Base-by-base conservation (phyloP, 2,113 vertebrate species). In the Mugil cephalus region DNA sequence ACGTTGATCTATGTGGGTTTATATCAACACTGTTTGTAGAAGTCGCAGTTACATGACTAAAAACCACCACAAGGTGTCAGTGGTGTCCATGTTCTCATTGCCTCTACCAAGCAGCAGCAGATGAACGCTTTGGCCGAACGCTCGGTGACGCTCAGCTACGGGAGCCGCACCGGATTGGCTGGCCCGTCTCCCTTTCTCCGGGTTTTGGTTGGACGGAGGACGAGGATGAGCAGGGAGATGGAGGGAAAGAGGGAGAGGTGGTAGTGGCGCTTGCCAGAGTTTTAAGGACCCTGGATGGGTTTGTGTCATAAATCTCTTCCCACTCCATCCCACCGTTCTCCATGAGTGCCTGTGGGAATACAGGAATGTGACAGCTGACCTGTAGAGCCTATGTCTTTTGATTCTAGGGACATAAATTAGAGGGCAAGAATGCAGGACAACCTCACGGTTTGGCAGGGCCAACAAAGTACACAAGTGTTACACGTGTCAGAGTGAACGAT, bases 301-400 rank as follows among this genome's bases (percentile, higher is more conserved):
- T 90, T 86, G 84, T 63, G 85, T 62, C 86, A 89, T 95, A 95
- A 95, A 95, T 95, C 93, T 93, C 86, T 80, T 83, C 72, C 87
- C 81, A 86, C 91, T 91, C 89, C 88, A 89, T 90, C 90, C 87
- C 56, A 68, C 84, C 87, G 87, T 92, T 93, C 91, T 86, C 89
- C 87, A 88, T 86, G 92, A 91, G 91, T 92, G 92, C 92, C 91
- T 83, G 70, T 90, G 93, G 93, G 93, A 94, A 91, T 88, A 89
- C 88, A 91, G 91, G 92, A 94, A 95, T 95, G 93, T 92, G 92
- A 88, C 90, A 84, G 86, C 89, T 95, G 94, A 95, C 94, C 94
- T 93, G 92, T 90, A 73, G 91, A 91, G 90, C 86, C 81, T 74
- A 21, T 84, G 87, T 92, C 90, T 91, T 91, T 92, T 93, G 89